Evolutionary conservation across 2,113 vertebrate genomes (phyloP).

Genomic region (Bambusicola thoracicus): DNA sequence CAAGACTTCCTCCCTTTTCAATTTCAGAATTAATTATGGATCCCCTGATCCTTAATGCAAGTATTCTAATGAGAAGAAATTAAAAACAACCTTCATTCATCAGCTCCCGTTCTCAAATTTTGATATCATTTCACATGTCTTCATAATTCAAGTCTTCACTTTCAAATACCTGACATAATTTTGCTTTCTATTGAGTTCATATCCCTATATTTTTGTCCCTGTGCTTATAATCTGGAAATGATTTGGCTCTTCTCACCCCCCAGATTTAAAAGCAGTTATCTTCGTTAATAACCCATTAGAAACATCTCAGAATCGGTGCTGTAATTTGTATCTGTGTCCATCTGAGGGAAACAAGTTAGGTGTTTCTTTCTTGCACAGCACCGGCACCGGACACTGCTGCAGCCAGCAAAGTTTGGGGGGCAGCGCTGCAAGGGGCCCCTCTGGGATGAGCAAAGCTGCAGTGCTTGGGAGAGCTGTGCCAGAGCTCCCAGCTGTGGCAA

Average conservation of each 20-base stretch:
- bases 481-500: slow-evolving; percentile 78
- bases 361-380: slow-evolving; percentile 70
- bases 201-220: background rate
- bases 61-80: slow-evolving; percentile 36
- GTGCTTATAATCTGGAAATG: background rate
- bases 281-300: slow-evolving; percentile 61
- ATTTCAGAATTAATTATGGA: slow-evolving; percentile 37
- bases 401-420: slow-evolving; percentile 81
- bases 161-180: slow-evolving; percentile 17
- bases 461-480: slow-evolving; percentile 60
- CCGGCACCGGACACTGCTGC: slow-evolving; percentile 80
- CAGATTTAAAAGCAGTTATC: slow-evolving; percentile 2
- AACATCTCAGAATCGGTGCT: slow-evolving; percentile 27
- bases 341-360: background rate
- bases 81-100: slow-evolving; percentile 21
- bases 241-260: background rate
- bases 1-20: background rate
- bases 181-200: background rate
- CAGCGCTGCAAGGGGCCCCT: slow-evolving; percentile 72
- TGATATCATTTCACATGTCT: background rate
- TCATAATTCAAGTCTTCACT: slow-evolving; percentile 33
- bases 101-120: slow-evolving; percentile 7
- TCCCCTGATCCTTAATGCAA: slow-evolving; percentile 27
- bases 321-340: slow-evolving; percentile 32
- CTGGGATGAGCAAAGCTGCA: slow-evolving; percentile 83